A percentile compares a stretch with the other conserved stretches of the same genome.
These are phyloP conservation scores for Oreochromis spilurus DNA, from an alignment of 2,113 vertebrate species.

Conservation along the genomic window DNA sequence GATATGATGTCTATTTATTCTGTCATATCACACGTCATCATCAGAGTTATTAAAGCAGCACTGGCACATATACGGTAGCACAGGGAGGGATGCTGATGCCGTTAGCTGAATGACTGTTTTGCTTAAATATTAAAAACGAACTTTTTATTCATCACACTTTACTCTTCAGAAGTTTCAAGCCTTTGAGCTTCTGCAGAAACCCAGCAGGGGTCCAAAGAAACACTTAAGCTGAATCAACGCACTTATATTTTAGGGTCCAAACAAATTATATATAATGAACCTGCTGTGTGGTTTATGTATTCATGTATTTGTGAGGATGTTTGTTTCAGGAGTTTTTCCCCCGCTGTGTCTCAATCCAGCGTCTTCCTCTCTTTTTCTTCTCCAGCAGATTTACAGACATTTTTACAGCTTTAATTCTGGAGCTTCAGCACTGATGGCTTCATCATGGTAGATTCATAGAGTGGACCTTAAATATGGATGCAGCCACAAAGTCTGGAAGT, in stretches of 20 bases:
- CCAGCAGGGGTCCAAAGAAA: neutral
- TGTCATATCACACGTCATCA: neutral
- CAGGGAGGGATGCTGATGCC: neutral
- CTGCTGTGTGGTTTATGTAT: neutral
- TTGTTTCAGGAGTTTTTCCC: neutral
- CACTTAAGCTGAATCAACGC: neutral
- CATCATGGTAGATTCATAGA: neutral
- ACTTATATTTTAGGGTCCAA: neutral
- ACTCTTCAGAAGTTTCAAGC: neutral
- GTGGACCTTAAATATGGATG: neutral
- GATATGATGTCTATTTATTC: neutral
- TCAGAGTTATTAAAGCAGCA: neutral
- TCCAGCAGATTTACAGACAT: neutral
- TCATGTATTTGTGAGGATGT: neutral
- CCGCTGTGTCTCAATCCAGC: neutral
- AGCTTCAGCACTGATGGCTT: neutral
- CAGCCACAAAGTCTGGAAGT: neutral
- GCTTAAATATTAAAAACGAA: neutral
- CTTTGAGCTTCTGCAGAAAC: neutral
- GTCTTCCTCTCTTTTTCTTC: neutral
- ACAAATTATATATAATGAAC: neutral
- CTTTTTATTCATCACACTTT: neutral
- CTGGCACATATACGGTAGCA: neutral
- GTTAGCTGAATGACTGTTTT: neutral
- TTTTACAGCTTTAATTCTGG: neutral